phyloP scores from a whole-genome alignment of 1,140 invertebrate species.

The Cyclina sinensis region DNA sequence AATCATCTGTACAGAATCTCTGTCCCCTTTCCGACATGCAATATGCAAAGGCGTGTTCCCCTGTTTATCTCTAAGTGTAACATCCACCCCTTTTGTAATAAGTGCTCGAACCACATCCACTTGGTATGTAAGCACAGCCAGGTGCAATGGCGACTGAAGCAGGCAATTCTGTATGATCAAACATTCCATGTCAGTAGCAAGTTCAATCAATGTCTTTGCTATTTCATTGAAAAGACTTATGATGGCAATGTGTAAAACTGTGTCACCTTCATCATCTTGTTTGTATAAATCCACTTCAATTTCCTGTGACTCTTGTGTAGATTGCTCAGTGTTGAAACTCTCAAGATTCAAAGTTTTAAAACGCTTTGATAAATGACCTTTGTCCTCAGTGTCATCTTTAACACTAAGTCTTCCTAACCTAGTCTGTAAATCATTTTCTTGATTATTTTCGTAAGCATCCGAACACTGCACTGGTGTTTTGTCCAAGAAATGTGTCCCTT shows the following conservation, averaged over 20 bases:
- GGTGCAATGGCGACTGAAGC: slow-evolving; percentile 90
- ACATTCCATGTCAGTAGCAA: slow-evolving; percentile 67
- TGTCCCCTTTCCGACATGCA: slow-evolving; percentile 89
- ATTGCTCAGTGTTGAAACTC: background rate
- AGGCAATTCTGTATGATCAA: slow-evolving; percentile 79
- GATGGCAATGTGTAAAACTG: slow-evolving; percentile 79
- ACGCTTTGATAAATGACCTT: background rate
- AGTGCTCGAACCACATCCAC: slow-evolving; percentile 89
- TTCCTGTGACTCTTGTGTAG: background rate
- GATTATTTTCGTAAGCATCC: background rate
- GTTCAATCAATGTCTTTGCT: slow-evolving; percentile 70
- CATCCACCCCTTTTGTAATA: slow-evolving; percentile 90
- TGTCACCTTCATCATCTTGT: slow-evolving; percentile 50
- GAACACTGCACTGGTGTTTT: slow-evolving; percentile 13
- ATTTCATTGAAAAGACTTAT: slow-evolving; percentile 71
- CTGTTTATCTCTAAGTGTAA: slow-evolving; percentile 75
- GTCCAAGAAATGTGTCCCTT: background rate
- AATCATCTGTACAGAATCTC: slow-evolving; percentile 80
- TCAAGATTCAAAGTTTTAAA: background rate
- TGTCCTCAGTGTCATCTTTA: background rate
- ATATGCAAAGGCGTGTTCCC: slow-evolving; percentile 83
- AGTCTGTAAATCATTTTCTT: background rate
- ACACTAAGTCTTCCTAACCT: background rate
- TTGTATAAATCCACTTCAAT: background rate
- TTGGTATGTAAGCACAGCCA: slow-evolving; percentile 91